These are phyloP conservation scores for Melanerpes formicivorus DNA, from an alignment of 2,113 vertebrate species.

Conservation along the genomic window DNA sequence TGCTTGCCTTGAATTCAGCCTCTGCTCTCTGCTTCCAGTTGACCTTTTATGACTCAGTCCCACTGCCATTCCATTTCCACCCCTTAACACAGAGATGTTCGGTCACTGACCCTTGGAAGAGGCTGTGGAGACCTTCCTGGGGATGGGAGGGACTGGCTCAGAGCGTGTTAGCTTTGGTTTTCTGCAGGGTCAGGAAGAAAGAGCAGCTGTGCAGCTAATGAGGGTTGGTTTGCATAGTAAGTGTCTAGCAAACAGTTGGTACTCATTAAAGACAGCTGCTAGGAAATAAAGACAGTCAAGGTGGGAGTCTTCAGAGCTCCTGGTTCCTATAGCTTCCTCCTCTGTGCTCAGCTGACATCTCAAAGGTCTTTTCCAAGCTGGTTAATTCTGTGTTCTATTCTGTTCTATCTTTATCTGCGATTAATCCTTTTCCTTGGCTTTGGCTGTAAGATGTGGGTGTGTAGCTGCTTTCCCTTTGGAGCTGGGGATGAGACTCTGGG, in stretches of 20 bases:
- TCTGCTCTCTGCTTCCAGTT: not conserved
- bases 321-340: not conserved
- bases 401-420: not conserved
- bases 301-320: not conserved
- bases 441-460: not conserved
- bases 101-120: not conserved
- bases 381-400: no score
- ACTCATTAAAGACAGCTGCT: not conserved
- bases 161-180: not conserved
- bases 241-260: not conserved
- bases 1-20: not conserved
- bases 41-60: not conserved
- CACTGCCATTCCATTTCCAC: rapidly evolving
- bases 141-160: not conserved
- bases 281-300: not conserved
- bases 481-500: not conserved
- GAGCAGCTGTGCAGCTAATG: rapidly evolving
- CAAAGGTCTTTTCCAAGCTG: no score
- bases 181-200: not conserved
- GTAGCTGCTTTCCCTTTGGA: not conserved
- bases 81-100: rapidly evolving
- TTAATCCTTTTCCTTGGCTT: not conserved
- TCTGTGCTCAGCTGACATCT: not conserved
- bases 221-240: not conserved
- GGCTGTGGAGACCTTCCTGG: not conserved